Evolutionary conservation across 2,113 vertebrate genomes (phyloP), one percentile per base, ranked within the genome.

Genomic region (Meles meles): DNA sequence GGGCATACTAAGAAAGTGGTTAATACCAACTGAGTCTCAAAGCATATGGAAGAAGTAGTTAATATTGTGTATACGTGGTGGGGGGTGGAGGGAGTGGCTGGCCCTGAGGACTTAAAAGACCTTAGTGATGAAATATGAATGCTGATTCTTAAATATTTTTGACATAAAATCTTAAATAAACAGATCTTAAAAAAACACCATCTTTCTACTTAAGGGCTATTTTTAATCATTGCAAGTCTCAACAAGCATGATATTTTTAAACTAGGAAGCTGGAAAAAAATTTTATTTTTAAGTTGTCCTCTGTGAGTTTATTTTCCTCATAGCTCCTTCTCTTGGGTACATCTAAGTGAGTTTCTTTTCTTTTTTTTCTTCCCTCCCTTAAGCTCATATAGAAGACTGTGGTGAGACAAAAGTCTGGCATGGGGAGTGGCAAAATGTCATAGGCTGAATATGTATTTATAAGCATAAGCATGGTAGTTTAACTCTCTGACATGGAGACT

Each of bases 251-350:
- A 5, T 98, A 98, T 97, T 98, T 98, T 98, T 98, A 97, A 97
- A 98, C 93, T 61, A 96, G 97, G 97, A 98, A 98, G 97, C 94
- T 97, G 96, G 98, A 97, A 97, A 97, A 83, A 93, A 96, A 86
- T 84, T 92, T 96, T 98, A 97, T 98, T 98, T 98, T 98, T 98
- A 98, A 97, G 93, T 97, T 97, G 88, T 95, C 86, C 97, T 97
- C 94, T 98, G 91, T 97, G 91, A 96, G 93, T 97, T 97, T 97
- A 95, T 93, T 97, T 98, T 97, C 91, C 39, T 95, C 97, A 76
- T 61, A 98, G 86, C 82, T 97, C 44, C 80, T 96, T 91, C 90
- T 96, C 96, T 93, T 80, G 96, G 95, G 91, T 90, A 88, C 77
- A 72, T 94, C 37, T 72, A 92, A 88, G 85, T 69, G 44, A 74